phyloP scores from a whole-genome alignment of 2,113 vertebrate species.

The Bos javanicus region DNA sequence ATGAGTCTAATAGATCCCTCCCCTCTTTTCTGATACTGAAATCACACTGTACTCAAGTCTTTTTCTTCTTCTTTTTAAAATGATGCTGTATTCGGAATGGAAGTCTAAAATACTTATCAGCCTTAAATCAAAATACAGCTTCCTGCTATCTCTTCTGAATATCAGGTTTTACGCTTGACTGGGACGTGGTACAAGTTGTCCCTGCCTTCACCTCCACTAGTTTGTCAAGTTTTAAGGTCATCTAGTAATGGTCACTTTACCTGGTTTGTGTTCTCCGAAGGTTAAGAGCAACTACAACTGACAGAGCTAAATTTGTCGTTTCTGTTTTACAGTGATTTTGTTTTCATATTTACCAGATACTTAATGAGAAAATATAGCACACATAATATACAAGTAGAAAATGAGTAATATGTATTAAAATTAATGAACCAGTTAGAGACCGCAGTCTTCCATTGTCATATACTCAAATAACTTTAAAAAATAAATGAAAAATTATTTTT shows the following conservation, averaged over 20 bases:
- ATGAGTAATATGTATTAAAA: not conserved
- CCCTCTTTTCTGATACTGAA: not conserved
- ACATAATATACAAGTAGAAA: not conserved
- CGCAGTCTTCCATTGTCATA: not conserved
- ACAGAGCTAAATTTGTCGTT: not conserved
- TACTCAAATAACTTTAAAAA: conserved; percentile 25
- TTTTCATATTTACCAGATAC: not conserved
- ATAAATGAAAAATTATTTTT: conserved; percentile 6
- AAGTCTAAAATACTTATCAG: not conserved
- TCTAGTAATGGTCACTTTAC: not conserved
- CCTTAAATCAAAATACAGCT: not conserved
- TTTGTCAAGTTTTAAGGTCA: not conserved
- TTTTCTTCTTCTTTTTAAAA: not conserved
- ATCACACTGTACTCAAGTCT: not conserved
- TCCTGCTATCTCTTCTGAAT: not conserved
- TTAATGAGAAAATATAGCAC: not conserved
- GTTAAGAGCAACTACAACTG: not conserved
- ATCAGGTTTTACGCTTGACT: not conserved
- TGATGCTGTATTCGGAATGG: not conserved
- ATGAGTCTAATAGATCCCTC: not conserved
- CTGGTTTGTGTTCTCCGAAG: not conserved
- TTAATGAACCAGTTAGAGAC: not conserved
- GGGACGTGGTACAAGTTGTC: not conserved
- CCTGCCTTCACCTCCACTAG: not conserved
- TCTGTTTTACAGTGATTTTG: not conserved